Percentiles rank a stretch among this genome's conserved stretches.
These are phyloP conservation scores for Gila orcuttii DNA, from an alignment of 2,113 vertebrate species.

Conservation along the genomic window DNA sequence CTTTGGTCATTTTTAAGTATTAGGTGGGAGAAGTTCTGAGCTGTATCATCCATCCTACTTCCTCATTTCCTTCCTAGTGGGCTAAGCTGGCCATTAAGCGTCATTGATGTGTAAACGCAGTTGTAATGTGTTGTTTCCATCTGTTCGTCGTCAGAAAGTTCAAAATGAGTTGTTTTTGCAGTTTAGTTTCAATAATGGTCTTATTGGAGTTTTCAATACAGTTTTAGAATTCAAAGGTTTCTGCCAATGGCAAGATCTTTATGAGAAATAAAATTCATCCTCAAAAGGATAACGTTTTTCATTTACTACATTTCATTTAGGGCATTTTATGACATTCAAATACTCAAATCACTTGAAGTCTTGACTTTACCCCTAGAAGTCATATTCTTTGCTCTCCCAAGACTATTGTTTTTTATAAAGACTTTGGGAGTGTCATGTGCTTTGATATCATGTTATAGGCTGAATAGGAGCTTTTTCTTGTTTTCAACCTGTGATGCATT, in stretches of 20 bases:
- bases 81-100: background rate
- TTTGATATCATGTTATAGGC: conserved; percentile 44
- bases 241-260: background rate
- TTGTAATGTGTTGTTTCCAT: background rate
- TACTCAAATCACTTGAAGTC: conserved; percentile 41
- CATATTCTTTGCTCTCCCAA: conserved; percentile 51
- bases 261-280: background rate
- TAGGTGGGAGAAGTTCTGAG: background rate
- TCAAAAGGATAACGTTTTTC: background rate
- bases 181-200: background rate
- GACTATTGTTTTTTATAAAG: conserved; percentile 41
- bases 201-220: background rate
- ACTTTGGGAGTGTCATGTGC: conserved; percentile 15
- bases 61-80: background rate
- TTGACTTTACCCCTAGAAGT: conserved; percentile 50
- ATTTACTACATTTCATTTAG: background rate
- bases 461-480: conserved; percentile 13
- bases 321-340: conserved; percentile 47
- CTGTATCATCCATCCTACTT: background rate
- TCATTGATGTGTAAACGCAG: background rate
- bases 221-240: background rate
- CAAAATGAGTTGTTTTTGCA: background rate
- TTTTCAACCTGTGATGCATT: conserved; percentile 35
- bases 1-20: conserved; percentile 2
- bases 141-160: background rate